Evolutionary conservation across 2,113 vertebrate genomes (phyloP).

Genomic region (Cebus imitator): DNA sequence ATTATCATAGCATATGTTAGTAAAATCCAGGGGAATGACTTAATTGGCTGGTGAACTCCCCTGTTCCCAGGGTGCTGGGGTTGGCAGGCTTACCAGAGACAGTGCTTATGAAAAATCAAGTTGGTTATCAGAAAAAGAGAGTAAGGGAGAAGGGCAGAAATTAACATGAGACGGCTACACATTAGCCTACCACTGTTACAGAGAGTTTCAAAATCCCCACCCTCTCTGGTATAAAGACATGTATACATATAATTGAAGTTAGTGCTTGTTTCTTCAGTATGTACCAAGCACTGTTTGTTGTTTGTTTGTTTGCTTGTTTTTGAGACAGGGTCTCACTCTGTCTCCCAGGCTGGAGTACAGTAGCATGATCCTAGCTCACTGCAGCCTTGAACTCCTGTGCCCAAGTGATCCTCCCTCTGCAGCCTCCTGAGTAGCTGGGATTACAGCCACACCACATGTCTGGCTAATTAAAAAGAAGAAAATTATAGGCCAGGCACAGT

Average conservation of each 20-base stretch:
- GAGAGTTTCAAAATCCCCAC: neutral
- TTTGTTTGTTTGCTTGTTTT: too few species aligned
- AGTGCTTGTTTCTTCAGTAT: neutral
- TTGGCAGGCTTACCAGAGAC: neutral
- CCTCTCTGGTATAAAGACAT: neutral
- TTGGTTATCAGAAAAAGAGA: neutral
- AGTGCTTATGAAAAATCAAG: neutral
- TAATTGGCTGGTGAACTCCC: neutral
- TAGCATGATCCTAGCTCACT: too few species aligned
- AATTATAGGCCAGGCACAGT: too few species aligned
- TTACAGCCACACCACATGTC: too few species aligned
- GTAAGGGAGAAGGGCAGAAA: too few species aligned
- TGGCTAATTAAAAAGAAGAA: too few species aligned
- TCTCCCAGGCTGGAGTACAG: too few species aligned
- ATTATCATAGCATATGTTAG: neutral
- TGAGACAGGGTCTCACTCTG: too few species aligned
- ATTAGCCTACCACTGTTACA: neutral
- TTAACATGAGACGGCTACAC: accelerated
- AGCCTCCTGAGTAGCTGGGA: too few species aligned
- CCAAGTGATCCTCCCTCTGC: too few species aligned
- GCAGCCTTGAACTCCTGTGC: too few species aligned
- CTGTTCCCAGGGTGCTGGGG: neutral
- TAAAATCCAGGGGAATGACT: neutral
- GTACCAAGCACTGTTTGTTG: neutral
- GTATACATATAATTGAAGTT: neutral